Conservation (phyloP, 2,888 invertebrate genomes). For the Eucriotettix oculatus region DNA sequence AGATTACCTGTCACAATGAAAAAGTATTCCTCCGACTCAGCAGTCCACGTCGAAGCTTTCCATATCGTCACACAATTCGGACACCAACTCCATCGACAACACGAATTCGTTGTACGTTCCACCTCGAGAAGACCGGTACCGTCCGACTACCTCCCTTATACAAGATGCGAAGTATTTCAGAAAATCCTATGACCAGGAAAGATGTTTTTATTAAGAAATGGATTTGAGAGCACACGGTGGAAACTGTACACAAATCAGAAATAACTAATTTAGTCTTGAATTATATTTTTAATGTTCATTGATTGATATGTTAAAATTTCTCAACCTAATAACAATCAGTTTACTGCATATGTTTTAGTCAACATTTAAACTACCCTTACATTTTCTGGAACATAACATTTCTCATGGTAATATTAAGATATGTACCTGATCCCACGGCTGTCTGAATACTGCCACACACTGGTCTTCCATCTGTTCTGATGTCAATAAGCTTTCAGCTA, state of each 20-base stretch:
- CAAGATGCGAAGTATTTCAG: neutral
- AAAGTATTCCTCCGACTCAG: no score
- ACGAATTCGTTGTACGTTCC: neutral
- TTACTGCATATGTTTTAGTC: no score
- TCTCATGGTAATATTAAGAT: no score
- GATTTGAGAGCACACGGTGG: neutral
- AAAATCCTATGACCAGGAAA: neutral
- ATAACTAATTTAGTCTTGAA: no score
- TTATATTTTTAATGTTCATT: no score
- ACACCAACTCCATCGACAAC: neutral
- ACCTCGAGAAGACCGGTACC: neutral
- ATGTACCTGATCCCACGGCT: conserved; percentile 43
- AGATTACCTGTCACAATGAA: no score
- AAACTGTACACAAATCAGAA: no score
- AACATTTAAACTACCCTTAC: no score
- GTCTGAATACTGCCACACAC: conserved; percentile 47
- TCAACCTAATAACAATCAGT: no score
- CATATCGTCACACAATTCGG: neutral
- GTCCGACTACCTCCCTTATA: neutral
- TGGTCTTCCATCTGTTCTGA: conserved; percentile 45
- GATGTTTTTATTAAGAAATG: neutral
- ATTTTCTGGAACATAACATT: no score
- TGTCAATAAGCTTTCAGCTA: conserved; percentile 29
- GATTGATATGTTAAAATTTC: no score
- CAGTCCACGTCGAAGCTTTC: neutral